Conservation (phyloP, 1,140 invertebrate species). For the Drosophila repletoides region DNA sequence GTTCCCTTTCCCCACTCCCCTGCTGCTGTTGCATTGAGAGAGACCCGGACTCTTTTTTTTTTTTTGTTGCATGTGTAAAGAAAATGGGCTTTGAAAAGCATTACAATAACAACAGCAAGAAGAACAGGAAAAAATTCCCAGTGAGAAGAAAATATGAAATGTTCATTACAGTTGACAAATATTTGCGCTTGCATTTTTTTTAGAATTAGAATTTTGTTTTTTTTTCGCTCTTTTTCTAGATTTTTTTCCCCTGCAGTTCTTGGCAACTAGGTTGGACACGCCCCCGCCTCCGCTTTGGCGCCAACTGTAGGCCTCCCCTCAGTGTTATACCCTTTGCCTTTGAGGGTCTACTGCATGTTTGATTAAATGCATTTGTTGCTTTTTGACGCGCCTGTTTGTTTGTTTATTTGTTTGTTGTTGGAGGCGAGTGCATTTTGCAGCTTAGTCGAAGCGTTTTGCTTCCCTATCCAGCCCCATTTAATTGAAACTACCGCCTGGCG, state of each 20-base stretch:
- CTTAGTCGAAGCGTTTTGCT: constrained; percentile 29
- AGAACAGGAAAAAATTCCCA: constrained; percentile 5
- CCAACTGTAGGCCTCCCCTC: too few species aligned
- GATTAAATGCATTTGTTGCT: constrained; percentile 80
- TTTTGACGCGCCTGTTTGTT: constrained; percentile 57
- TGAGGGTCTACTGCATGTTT: constrained; percentile 61
- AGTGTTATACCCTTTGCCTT: constrained; percentile 15
- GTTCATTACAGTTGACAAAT: constrained; percentile 81
- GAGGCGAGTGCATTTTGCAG: constrained; percentile 31
- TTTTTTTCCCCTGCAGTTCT: constrained; percentile 39
- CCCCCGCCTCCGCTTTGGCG: not conserved
- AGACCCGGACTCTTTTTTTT: constrained; percentile 55
- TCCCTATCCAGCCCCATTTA: constrained; percentile 35
- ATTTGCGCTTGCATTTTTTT: constrained; percentile 68
- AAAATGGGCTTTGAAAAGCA: constrained; percentile 67
- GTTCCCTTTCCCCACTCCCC: constrained; percentile 15
- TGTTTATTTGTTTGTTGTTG: constrained; percentile 17
- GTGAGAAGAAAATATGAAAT: constrained; percentile 71
- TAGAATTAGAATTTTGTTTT: constrained; percentile 57
- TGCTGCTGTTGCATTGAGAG: constrained; percentile 45
- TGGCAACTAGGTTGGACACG: constrained; percentile 48
- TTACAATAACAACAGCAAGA: constrained; percentile 4
- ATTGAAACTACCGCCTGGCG: constrained; percentile 35
- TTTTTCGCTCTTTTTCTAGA: constrained; percentile 9
- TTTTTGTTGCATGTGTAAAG: constrained; percentile 60